These are phyloP conservation scores for Rhabdomys pumilio DNA, from an alignment of 2,797 vertebrate species.

Conservation along the genomic window DNA sequence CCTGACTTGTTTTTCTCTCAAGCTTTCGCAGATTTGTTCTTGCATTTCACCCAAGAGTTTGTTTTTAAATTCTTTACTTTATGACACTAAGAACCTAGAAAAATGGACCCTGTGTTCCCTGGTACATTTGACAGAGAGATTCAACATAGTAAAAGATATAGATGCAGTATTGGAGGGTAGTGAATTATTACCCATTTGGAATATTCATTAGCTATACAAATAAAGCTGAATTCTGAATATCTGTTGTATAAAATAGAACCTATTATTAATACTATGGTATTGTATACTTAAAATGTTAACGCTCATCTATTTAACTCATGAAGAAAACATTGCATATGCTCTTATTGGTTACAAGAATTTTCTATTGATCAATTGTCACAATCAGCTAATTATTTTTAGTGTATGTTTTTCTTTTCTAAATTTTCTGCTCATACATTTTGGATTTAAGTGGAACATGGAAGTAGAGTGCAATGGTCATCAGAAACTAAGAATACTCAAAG, in stretches of 20 bases:
- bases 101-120: background rate
- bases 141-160: background rate
- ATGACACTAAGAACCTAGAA: background rate
- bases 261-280: background rate
- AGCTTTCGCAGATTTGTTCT: background rate
- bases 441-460: background rate
- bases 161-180: background rate
- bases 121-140: background rate
- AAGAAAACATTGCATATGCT: background rate
- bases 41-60: background rate
- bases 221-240: background rate
- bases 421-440: background rate
- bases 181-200: background rate
- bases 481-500: conserved; percentile 1
- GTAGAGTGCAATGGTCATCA: background rate
- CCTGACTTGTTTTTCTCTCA: background rate
- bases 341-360: background rate
- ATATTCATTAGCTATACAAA: background rate
- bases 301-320: conserved; percentile 33
- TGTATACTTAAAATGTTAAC: background rate
- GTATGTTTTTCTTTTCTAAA: conserved; percentile 23
- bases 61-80: background rate
- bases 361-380: background rate
- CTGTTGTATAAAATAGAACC: background rate
- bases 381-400: conserved; percentile 7